These are phyloP conservation scores for Ypsolopha sequella DNA, from an alignment of 2,888 invertebrate genomes.

Conservation along the genomic window DNA sequence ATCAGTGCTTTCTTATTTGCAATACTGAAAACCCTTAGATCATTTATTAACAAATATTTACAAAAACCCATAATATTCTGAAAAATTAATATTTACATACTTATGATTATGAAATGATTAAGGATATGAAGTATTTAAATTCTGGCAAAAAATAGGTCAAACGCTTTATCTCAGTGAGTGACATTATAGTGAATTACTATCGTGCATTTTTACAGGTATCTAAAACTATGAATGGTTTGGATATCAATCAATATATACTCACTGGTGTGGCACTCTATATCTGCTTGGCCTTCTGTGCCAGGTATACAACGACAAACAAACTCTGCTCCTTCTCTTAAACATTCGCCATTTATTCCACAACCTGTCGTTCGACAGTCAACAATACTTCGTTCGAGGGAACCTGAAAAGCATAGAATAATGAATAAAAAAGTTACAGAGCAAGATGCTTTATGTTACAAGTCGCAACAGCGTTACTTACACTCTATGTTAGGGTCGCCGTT, in stretches of 20 bases:
- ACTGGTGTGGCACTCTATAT: slow-evolving; percentile 76
- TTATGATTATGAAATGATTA: too few species aligned
- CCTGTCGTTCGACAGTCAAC: slow-evolving; percentile 87
- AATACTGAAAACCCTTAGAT: too few species aligned
- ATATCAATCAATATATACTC: slow-evolving; percentile 29
- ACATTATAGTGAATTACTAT: slow-evolving; percentile 9
- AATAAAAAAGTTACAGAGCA: not conserved
- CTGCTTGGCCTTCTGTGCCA: slow-evolving; percentile 80
- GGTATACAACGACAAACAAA: slow-evolving; percentile 86
- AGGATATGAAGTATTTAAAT: too few species aligned
- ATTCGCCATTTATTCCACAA: slow-evolving; percentile 88
- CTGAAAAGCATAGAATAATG: slow-evolving; percentile 29
- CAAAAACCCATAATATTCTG: too few species aligned
- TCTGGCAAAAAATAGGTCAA: too few species aligned
- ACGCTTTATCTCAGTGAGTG: too few species aligned
- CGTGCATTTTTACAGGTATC: slow-evolving; percentile 63
- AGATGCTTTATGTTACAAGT: not conserved
- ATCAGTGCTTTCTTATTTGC: too few species aligned
- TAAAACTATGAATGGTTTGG: slow-evolving; percentile 4
- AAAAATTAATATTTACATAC: too few species aligned
- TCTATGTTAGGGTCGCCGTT: slow-evolving; percentile 87
- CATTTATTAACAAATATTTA: too few species aligned
- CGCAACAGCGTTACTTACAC: slow-evolving; percentile 74
- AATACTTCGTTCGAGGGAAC: slow-evolving; percentile 69
- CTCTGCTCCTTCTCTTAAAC: slow-evolving; percentile 85